A percentile compares a stretch with the other conserved stretches of the same genome.
Evolutionary conservation across 2,113 vertebrate genomes (phyloP).

Genomic region (Lepus timidus): DNA sequence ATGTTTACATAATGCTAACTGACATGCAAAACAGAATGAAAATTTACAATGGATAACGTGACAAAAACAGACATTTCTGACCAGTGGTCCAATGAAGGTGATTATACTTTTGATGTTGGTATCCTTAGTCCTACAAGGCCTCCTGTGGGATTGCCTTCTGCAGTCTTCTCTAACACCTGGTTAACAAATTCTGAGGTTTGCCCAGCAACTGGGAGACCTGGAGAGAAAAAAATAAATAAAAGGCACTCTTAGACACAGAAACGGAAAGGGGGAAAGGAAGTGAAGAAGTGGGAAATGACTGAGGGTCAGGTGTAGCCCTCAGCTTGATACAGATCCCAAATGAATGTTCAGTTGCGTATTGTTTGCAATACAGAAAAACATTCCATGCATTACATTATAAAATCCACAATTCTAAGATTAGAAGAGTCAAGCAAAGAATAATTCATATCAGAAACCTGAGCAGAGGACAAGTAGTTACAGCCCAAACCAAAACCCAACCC

Average conservation of each 20-base stretch:
- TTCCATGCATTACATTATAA: background rate
- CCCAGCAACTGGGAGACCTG: slow-evolving; percentile 94
- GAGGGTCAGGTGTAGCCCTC: background rate
- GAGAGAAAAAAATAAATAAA: slow-evolving; percentile 71
- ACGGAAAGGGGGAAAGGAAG: background rate
- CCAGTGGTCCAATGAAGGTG: slow-evolving; percentile 73
- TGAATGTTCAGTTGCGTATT: background rate
- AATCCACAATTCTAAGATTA: background rate
- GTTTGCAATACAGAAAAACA: slow-evolving; percentile 21
- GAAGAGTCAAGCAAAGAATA: slow-evolving; percentile 35
- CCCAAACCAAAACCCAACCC: background rate
- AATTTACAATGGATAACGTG: slow-evolving; percentile 91
- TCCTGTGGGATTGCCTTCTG: slow-evolving; percentile 96
- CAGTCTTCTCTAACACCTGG: slow-evolving; percentile 98
- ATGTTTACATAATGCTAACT: slow-evolving; percentile 91
- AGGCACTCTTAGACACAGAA: slow-evolving; percentile 29
- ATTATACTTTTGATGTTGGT: slow-evolving; percentile 95
- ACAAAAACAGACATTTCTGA: slow-evolving; percentile 80
- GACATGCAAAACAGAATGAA: slow-evolving; percentile 95
- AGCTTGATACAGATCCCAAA: background rate
- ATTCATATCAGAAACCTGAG: background rate
- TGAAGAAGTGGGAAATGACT: background rate
- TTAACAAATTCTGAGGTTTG: slow-evolving; percentile 99
- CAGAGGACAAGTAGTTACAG: background rate
- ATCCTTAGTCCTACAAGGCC: slow-evolving; percentile 97